A percentile compares a stretch with the other conserved stretches of the same genome.
phyloP scores from a whole-genome alignment of 2,113 vertebrate species.

The Parotia lawesii region DNA sequence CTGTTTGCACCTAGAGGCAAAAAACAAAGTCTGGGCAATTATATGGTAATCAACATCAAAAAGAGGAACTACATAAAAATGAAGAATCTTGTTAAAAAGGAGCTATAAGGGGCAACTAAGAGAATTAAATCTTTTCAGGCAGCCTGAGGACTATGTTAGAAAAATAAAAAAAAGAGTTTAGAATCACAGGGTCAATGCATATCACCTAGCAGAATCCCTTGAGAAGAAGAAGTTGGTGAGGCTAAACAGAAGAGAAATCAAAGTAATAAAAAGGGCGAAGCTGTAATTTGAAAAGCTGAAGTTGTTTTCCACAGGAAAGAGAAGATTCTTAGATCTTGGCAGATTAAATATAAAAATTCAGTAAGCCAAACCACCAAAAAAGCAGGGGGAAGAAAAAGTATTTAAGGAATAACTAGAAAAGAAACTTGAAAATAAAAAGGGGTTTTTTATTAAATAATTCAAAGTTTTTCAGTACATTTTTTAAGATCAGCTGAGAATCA shows the following conservation, averaged over 20 bases:
- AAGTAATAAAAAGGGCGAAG: not conserved
- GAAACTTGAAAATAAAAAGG: not conserved
- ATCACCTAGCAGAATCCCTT: not conserved
- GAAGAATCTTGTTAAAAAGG: not conserved
- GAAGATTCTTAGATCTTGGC: not conserved
- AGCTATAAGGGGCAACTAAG: not conserved
- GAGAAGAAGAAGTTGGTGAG: not conserved
- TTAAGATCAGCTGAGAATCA: not conserved
- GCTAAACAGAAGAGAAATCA: not conserved
- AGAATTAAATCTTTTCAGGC: not conserved
- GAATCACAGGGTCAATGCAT: not conserved
- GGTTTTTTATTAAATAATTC: not conserved
- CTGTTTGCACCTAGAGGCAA: not conserved
- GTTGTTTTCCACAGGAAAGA: not conserved
- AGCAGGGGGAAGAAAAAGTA: accelerated
- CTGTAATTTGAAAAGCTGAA: not conserved
- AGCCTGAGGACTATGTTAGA: not conserved
- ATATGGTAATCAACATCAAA: slow-evolving; percentile 41
- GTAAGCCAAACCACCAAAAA: not conserved
- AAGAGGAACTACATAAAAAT: not conserved
- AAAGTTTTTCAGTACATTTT: not conserved
- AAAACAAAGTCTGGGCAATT: not conserved
- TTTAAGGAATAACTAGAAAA: not conserved
- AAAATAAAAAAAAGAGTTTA: not conserved
- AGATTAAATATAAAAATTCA: not conserved